Conservation (phyloP, 2,888 invertebrate genomes). For the Ophion obscuratus region DNA sequence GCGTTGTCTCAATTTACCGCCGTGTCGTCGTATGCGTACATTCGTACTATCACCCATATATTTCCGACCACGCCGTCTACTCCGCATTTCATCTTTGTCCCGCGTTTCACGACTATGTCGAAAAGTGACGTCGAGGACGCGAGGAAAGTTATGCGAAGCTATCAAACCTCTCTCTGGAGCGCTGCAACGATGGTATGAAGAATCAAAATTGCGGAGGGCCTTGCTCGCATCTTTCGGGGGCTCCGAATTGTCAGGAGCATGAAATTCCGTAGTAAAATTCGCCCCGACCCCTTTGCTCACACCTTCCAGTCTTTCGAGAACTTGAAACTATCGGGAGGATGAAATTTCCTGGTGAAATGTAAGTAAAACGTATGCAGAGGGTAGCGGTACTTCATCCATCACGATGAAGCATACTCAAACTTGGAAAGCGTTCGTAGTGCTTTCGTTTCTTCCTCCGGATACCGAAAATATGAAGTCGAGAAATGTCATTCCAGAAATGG, state of each 20-base stretch:
- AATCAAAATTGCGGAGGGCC: not conserved
- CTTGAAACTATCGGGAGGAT: not conserved
- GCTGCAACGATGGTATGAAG: not conserved
- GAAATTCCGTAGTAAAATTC: not conserved
- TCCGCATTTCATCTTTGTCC: slow-evolving; percentile 19
- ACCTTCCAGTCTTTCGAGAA: not conserved
- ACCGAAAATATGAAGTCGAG: too few relatives aligned
- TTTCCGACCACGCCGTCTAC: slow-evolving; percentile 10
- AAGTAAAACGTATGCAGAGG: too few relatives aligned
- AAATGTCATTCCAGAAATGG: not conserved
- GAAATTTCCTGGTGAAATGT: not conserved
- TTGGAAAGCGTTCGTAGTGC: too few relatives aligned
- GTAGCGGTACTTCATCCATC: too few relatives aligned
- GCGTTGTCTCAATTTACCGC: slow-evolving; percentile 61
- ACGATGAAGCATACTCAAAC: too few relatives aligned
- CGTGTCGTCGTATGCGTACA: slow-evolving; percentile 34
- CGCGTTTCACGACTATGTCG: slow-evolving; percentile 25
- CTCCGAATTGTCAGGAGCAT: not conserved
- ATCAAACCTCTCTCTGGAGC: not conserved
- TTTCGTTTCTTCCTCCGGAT: too few relatives aligned
- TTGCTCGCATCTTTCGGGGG: not conserved
- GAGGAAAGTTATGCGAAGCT: slow-evolving; percentile 4
- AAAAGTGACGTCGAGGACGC: not conserved
- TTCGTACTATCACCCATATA: slow-evolving; percentile 18
- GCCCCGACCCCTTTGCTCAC: not conserved